Conservation (phyloP, 2,888 invertebrate species). For the Drosophila kambysellisi region DNA sequence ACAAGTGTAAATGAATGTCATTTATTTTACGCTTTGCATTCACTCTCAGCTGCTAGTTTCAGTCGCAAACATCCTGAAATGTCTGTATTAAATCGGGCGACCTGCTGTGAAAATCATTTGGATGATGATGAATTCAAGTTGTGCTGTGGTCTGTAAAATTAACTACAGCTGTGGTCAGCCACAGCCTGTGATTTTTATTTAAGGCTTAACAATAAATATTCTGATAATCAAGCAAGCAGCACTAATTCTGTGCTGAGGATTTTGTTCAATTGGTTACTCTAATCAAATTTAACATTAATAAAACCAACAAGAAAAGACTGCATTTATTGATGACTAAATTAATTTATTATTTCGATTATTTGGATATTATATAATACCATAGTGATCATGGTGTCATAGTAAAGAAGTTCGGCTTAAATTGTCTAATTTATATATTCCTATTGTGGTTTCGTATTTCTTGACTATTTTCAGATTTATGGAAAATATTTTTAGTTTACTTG, state of each 20-base stretch:
- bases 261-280: constrained; percentile 18
- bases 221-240: constrained; percentile 8
- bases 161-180: constrained; percentile 10
- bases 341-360: background rate
- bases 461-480: background rate
- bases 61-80: constrained; percentile 20
- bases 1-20: constrained; percentile 73
- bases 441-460: background rate
- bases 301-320: background rate
- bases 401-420: background rate
- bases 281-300: background rate
- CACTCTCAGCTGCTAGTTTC: constrained; percentile 24
- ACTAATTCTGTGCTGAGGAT: constrained; percentile 1
- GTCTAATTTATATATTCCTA: background rate
- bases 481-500: background rate
- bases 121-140: constrained; percentile 42
- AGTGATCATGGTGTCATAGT: background rate
- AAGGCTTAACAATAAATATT: constrained; percentile 12
- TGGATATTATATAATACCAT: background rate
- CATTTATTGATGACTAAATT: background rate
- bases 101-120: constrained; percentile 18
- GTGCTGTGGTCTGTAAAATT: constrained; percentile 7
- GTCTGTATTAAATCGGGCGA: constrained; percentile 8
- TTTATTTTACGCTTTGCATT: constrained; percentile 57
- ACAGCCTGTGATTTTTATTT: background rate